Percentiles rank a stretch among this genome's conserved stretches.
phyloP scores from a whole-genome alignment of 2,888 invertebrate species.

The Hanleya hanleyi region DNA sequence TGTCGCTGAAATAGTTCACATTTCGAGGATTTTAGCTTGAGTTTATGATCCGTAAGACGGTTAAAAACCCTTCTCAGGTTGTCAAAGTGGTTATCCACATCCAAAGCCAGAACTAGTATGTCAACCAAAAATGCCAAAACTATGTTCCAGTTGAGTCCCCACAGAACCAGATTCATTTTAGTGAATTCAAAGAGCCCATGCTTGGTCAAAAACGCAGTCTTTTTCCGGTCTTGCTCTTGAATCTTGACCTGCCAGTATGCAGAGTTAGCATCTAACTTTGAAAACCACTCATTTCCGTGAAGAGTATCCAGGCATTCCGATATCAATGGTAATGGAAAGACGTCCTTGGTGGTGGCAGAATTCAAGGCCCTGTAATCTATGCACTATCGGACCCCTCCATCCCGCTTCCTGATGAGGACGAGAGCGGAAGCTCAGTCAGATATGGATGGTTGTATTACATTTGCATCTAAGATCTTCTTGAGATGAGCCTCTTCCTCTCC shows the following conservation, averaged over 20 bases:
- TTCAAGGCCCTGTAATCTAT: constrained; percentile 36
- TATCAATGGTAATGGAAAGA: constrained; percentile 32
- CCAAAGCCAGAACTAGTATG: neutral
- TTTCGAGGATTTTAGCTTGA: constrained; percentile 10
- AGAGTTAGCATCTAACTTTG: constrained; percentile 40
- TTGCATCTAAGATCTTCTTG: constrained; percentile 29
- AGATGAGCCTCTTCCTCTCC: constrained; percentile 34
- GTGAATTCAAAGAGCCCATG: constrained; percentile 8
- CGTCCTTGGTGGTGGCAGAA: constrained; percentile 28
- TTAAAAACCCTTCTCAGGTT: neutral
- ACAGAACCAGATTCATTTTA: neutral
- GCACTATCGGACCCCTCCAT: constrained; percentile 31
- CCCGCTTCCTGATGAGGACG: constrained; percentile 33
- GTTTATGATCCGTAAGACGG: neutral
- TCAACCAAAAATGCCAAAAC: constrained; percentile 11
- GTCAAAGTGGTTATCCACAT: constrained; percentile 6
- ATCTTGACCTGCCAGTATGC: constrained; percentile 40
- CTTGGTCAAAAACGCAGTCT: constrained; percentile 15
- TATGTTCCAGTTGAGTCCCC: constrained; percentile 1
- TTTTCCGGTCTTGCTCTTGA: neutral
- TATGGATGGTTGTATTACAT: constrained; percentile 22
- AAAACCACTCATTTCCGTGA: constrained; percentile 30
- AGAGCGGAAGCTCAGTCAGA: constrained; percentile 35
- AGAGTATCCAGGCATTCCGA: constrained; percentile 38
- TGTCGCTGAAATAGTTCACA: neutral